phyloP scores from a whole-genome alignment of 2,888 invertebrate genomes.

The Sinhomidia bicolor region DNA sequence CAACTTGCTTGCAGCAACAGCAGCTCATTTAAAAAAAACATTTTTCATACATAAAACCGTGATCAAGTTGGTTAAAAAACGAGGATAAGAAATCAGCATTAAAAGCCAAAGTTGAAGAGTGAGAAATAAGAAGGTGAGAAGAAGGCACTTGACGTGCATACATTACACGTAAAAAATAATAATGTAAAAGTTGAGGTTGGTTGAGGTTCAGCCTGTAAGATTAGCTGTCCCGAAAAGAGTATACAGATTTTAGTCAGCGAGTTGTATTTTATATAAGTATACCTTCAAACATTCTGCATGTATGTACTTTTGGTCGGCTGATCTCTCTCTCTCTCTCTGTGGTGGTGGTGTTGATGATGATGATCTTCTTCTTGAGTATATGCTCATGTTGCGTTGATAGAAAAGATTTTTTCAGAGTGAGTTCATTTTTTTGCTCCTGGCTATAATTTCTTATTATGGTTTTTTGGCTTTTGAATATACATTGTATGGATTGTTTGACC shows the following conservation, averaged over 20 bases:
- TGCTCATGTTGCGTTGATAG: slow-evolving; percentile 26
- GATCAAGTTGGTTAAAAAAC: not conserved
- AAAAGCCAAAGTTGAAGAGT: slow-evolving; percentile 39
- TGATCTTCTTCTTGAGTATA: not conserved
- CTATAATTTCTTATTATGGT: slow-evolving; percentile 56
- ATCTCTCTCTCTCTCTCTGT: too few relatives aligned
- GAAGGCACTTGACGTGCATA: slow-evolving; percentile 30
- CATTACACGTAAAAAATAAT: slow-evolving; percentile 30
- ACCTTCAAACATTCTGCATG: not conserved
- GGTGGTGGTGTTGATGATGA: not conserved
- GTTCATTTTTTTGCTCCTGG: slow-evolving; percentile 58
- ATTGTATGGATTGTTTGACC: slow-evolving; percentile 26
- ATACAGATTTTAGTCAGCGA: not conserved
- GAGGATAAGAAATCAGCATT: slow-evolving; percentile 26
- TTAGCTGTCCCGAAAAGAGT: slow-evolving; percentile 44
- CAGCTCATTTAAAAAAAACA: not conserved
- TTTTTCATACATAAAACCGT: slow-evolving; percentile 44
- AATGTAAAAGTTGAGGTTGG: slow-evolving; percentile 70
- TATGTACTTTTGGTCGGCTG: slow-evolving; percentile 6
- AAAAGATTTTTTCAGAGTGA: slow-evolving; percentile 27
- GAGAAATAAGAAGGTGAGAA: not conserved
- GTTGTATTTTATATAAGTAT: not conserved
- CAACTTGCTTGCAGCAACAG: not conserved
- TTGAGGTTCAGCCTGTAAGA: slow-evolving; percentile 65
- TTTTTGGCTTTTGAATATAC: slow-evolving; percentile 28